Percentiles rank a stretch among this genome's conserved stretches.
These are phyloP conservation scores for Oophaga sylvatica DNA, from an alignment of 2,797 vertebrate genomes.

Conservation along the genomic window DNA sequence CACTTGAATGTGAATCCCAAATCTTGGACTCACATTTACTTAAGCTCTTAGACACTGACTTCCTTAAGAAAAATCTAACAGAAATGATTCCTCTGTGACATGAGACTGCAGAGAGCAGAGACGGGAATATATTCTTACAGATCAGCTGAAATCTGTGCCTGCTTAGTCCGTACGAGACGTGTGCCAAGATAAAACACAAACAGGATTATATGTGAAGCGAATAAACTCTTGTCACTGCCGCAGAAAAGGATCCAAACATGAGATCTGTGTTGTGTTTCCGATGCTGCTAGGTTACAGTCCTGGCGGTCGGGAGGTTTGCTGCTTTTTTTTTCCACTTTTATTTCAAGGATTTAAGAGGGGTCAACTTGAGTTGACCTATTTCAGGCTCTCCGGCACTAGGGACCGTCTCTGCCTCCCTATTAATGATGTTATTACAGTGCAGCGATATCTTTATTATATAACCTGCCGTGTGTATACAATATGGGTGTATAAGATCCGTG, in stretches of 20 bases:
- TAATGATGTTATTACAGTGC: background rate
- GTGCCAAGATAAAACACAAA: slow-evolving; percentile 65
- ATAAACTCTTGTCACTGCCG: slow-evolving; percentile 67
- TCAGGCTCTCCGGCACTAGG: background rate
- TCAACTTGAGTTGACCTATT: slow-evolving; percentile 20
- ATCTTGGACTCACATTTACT: background rate
- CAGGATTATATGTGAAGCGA: slow-evolving; percentile 65
- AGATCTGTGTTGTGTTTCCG: slow-evolving; percentile 71
- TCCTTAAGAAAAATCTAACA: background rate
- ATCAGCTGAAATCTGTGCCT: slow-evolving; percentile 34
- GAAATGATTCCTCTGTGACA: slow-evolving; percentile 14
- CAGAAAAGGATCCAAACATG: slow-evolving; percentile 63
- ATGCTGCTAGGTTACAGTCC: slow-evolving; percentile 72
- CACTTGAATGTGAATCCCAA: slow-evolving; percentile 6
- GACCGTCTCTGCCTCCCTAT: slow-evolving; percentile 14
- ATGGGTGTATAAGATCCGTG: background rate
- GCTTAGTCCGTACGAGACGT: slow-evolving; percentile 18
- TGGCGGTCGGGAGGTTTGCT: slow-evolving; percentile 60
- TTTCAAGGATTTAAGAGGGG: slow-evolving; percentile 32
- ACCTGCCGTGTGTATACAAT: background rate
- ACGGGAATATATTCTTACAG: background rate
- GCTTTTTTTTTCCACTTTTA: slow-evolving; percentile 35
- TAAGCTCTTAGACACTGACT: slow-evolving; percentile 16
- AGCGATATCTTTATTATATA: background rate
- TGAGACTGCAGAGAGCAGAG: background rate